Conservation (phyloP, 2,113 vertebrate species). For the Glaucidium brasilianum region DNA sequence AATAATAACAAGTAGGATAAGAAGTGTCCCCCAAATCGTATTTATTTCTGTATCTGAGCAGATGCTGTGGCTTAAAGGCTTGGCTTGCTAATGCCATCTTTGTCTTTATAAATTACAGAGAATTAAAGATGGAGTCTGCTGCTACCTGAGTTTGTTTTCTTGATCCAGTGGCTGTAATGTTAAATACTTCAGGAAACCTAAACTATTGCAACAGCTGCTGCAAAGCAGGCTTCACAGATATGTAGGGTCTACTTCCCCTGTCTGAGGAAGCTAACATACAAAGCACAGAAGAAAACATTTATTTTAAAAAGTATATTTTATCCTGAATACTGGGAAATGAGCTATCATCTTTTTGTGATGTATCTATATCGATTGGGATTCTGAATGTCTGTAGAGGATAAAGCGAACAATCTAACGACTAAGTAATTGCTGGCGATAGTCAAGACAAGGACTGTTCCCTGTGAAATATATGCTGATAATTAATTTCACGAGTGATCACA, state of each 20-base stretch:
- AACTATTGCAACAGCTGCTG: background rate
- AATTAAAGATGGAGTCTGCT: slow-evolving; percentile 3
- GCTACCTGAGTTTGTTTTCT: background rate
- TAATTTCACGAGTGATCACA: background rate
- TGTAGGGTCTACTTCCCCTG: background rate
- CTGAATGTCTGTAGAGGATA: background rate
- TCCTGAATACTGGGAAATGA: background rate
- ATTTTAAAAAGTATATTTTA: background rate
- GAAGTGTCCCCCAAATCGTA: background rate
- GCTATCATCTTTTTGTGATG: background rate
- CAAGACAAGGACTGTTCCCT: background rate
- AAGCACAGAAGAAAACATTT: background rate
- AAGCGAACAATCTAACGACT: background rate
- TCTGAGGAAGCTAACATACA: background rate
- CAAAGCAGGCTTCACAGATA: background rate
- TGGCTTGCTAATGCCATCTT: slow-evolving; percentile 52
- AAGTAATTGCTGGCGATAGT: background rate
- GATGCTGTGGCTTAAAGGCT: slow-evolving; percentile 59
- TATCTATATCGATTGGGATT: rapidly evolving
- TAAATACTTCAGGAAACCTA: background rate
- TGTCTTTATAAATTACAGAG: background rate
- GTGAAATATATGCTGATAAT: background rate
- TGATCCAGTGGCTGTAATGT: background rate
- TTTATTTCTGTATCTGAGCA: slow-evolving; percentile 69
- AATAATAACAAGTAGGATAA: slow-evolving; percentile 52